Evolutionary conservation across 2,797 vertebrate species (phyloP).

Genomic region (Hapalemur alaotrensis): DNA sequence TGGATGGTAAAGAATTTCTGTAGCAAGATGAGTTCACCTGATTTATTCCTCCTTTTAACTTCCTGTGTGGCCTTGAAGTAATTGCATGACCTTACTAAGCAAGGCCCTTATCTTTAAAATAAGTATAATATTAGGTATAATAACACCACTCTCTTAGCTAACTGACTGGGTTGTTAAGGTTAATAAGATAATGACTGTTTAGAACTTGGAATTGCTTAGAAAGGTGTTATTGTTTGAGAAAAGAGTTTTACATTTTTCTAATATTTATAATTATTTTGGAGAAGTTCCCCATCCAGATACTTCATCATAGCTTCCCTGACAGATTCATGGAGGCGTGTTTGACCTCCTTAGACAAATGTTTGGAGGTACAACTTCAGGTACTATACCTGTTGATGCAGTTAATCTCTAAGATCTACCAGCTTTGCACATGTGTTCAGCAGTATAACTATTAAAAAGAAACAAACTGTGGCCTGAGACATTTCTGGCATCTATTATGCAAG

Average conservation of each 20-base stretch:
- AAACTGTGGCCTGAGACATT: not conserved
- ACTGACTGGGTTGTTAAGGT: slow-evolving; percentile 33
- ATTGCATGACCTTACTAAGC: not conserved
- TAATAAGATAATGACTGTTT: slow-evolving; percentile 68
- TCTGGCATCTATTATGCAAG: not conserved
- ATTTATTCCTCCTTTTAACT: slow-evolving; percentile 30
- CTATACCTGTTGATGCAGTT: not conserved
- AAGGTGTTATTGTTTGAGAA: not conserved
- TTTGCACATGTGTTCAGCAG: not conserved
- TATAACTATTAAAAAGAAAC: not conserved
- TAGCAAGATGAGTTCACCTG: not conserved
- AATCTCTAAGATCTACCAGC: not conserved
- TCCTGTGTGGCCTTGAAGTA: slow-evolving; percentile 57
- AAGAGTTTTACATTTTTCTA: not conserved
- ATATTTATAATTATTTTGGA: slow-evolving; percentile 23
- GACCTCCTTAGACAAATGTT: not conserved
- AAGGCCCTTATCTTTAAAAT: slow-evolving; percentile 56
- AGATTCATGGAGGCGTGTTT: not conserved
- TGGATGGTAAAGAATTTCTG: not conserved
- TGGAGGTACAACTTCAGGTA: not conserved
- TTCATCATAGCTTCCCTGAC: not conserved
- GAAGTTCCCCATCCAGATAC: not conserved
- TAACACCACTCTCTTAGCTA: slow-evolving; percentile 40
- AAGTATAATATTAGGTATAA: slow-evolving; percentile 36
- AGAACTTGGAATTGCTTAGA: slow-evolving; percentile 40